Percentiles rank a stretch among this genome's conserved stretches.
Evolutionary conservation across 2,113 vertebrate genomes (phyloP).

Genomic region (Lethenteron camtschaticum): DNA sequence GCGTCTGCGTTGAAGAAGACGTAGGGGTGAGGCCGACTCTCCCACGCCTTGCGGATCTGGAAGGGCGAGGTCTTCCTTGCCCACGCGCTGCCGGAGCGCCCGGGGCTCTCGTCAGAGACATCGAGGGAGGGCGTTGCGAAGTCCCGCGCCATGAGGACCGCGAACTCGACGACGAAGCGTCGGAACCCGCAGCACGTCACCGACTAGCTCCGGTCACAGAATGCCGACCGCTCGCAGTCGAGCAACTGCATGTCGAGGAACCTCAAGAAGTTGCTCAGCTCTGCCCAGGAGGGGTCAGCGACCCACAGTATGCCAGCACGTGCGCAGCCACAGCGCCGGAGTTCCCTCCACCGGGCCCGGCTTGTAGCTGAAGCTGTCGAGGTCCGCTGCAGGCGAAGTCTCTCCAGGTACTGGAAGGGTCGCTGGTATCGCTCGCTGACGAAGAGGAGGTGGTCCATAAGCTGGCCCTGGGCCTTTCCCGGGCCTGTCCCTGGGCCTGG

Average conservation of each 20-base stretch:
- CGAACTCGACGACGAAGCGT: conserved; percentile 71
- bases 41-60: conserved; percentile 60
- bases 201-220: conserved; percentile 47
- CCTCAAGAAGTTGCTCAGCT: conserved; percentile 56
- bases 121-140: conserved; percentile 67
- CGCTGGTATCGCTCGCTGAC: conserved; percentile 53
- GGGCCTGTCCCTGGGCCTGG: not conserved
- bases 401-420: conserved; percentile 60
- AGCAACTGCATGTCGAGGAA: conserved; percentile 59
- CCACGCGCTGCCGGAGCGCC: conserved; percentile 13
- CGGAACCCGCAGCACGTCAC: conserved; percentile 61
- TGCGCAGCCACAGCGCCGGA: conserved; percentile 47
- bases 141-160: conserved; percentile 87
- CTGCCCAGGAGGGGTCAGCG: conserved; percentile 68
- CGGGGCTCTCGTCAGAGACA: conserved; percentile 64
- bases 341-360: conserved; percentile 27
- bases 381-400: conserved; percentile 27
- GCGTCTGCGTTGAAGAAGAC: conserved; percentile 75
- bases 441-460: conserved; percentile 35
- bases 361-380: conserved; percentile 37
- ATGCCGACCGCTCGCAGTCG: conserved; percentile 61
- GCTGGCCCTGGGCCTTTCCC: conserved; percentile 15
- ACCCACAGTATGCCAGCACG: conserved; percentile 53
- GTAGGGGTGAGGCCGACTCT: conserved; percentile 75
- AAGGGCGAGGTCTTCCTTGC: conserved; percentile 35